Evolutionary conservation across 2,113 vertebrate genomes (phyloP).

Genomic region (Axis porcinus): DNA sequence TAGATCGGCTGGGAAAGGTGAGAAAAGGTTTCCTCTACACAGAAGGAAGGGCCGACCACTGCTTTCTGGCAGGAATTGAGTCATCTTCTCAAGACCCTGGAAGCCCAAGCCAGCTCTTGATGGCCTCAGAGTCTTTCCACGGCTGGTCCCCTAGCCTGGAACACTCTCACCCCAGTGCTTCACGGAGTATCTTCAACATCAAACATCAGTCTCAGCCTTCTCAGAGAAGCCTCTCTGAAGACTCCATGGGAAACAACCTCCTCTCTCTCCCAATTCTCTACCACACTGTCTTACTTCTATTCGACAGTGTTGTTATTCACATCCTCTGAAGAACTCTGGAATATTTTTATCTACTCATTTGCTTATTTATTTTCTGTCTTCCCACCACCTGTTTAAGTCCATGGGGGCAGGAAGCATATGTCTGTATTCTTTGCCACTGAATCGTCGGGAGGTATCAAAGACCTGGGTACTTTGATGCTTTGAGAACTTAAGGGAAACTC

Average conservation of each 20-base stretch:
- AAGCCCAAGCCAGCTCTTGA: not conserved
- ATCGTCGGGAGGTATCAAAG: not conserved
- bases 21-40: not conserved
- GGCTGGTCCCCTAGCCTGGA: not conserved
- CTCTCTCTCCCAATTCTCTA: not conserved
- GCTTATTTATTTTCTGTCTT: not conserved
- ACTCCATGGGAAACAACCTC: not conserved
- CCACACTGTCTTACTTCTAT: too few relatives aligned
- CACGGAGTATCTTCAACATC: rapidly evolving
- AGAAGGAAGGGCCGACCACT: not conserved
- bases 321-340: not conserved
- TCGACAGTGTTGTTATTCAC: rapidly evolving
- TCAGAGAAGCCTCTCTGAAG: not conserved
- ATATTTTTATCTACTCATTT: not conserved
- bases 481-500: not conserved
- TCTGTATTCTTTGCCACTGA: not conserved
- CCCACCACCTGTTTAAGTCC: not conserved
- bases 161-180: rapidly evolving
- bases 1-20: not conserved
- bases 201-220: not conserved
- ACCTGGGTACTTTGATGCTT: not conserved
- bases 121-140: not conserved
- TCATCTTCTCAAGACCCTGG: not conserved
- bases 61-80: not conserved
- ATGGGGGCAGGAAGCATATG: not conserved